Conservation (phyloP, 2,113 vertebrate genomes). For the Hucho hucho region DNA sequence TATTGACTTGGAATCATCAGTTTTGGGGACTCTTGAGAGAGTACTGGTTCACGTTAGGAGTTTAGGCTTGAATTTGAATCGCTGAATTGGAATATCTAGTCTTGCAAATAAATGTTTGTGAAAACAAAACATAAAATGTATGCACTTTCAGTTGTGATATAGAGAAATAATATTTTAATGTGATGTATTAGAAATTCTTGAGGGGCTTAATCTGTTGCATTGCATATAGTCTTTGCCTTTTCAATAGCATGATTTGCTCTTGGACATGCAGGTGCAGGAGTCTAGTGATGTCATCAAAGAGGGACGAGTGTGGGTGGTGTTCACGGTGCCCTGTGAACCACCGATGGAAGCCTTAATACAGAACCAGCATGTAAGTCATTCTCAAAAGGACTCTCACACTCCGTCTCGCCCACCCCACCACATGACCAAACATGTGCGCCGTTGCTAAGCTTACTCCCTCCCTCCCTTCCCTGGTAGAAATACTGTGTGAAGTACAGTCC, state of each 20-base stretch:
- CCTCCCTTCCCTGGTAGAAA: conserved; percentile 79
- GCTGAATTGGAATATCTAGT: too few relatives aligned
- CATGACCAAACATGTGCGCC: too few relatives aligned
- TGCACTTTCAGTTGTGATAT: too few relatives aligned
- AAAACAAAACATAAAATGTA: too few relatives aligned
- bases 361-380: conserved; percentile 92
- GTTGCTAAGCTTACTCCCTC: neutral
- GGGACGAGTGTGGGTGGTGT: conserved; percentile 90
- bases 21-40: too few relatives aligned
- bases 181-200: too few relatives aligned
- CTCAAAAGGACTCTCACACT: neutral
- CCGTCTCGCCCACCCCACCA: neutral
- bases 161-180: too few relatives aligned
- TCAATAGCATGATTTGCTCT: neutral
- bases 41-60: neutral
- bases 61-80: too few relatives aligned
- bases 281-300: conserved; percentile 91
- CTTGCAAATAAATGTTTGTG: too few relatives aligned
- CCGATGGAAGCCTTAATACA: conserved; percentile 91
- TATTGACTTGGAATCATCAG: neutral
- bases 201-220: too few relatives aligned
- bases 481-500: conserved; percentile 96
- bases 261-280: conserved; percentile 83
- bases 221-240: neutral
- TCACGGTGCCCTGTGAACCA: conserved; percentile 90